Conservation (phyloP, 2,888 invertebrate species). For the Stenodera caucasica region DNA sequence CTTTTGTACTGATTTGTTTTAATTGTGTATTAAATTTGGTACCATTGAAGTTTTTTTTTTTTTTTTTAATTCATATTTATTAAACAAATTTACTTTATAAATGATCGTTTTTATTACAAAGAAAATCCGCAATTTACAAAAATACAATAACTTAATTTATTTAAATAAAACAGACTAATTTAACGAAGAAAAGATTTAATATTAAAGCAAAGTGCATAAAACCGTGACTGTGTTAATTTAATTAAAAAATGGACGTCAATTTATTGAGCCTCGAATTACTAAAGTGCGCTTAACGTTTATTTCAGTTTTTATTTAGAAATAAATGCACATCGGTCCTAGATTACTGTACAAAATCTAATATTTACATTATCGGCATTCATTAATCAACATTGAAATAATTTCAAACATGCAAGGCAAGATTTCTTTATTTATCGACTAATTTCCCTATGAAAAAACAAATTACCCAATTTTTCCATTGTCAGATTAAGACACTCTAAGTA, state of each 20-base stretch:
- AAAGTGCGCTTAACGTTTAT: no score
- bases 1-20: conserved; percentile 8
- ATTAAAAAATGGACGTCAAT: conserved; percentile 1
- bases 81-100: background rate
- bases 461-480: conserved; percentile 1
- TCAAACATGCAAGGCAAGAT: conserved; percentile 13
- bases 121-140: conserved; percentile 27
- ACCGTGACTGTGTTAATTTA: background rate
- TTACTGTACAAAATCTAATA: conserved; percentile 27
- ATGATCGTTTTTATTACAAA: conserved; percentile 22
- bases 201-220: background rate
- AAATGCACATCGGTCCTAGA: conserved; percentile 29
- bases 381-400: background rate
- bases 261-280: background rate
- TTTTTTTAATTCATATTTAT: background rate
- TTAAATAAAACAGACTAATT: background rate
- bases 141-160: conserved; percentile 13
- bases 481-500: conserved; percentile 6
- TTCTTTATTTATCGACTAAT: background rate
- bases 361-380: background rate
- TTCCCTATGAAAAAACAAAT: background rate
- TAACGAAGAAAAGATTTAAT: background rate
- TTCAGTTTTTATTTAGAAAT: background rate
- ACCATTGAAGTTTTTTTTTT: background rate
- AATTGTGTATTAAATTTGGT: conserved; percentile 7